phyloP scores from a whole-genome alignment of 1,140 invertebrate genomes.

The Triops longicaudatus region DNA sequence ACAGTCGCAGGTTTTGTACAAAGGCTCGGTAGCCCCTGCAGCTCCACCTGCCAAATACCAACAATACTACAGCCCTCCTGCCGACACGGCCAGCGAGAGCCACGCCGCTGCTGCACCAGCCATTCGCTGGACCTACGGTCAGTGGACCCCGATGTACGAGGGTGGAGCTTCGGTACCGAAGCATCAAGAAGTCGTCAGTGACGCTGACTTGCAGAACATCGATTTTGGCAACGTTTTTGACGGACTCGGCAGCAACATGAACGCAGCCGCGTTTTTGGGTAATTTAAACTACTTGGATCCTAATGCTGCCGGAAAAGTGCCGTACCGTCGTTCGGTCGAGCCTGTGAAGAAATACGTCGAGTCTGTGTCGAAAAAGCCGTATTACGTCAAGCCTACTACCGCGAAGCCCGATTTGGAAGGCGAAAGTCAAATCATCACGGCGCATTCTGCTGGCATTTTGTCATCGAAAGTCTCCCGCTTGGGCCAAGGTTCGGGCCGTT shows the following conservation, averaged over 20 bases:
- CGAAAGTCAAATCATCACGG: background rate
- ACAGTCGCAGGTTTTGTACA: background rate
- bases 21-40: background rate
- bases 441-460: background rate
- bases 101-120: background rate
- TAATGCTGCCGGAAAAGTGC: background rate
- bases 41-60: background rate
- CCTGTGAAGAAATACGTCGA: background rate
- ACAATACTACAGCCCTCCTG: background rate
- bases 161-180: background rate
- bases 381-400: background rate
- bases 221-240: background rate
- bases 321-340: background rate
- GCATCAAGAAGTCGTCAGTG: background rate
- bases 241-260: background rate
- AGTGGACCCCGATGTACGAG: constrained; percentile 28
- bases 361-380: background rate
- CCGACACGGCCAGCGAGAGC: background rate
- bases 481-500: constrained; percentile 27
- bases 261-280: background rate
- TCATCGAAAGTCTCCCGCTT: background rate
- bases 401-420: background rate
- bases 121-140: constrained; percentile 24
- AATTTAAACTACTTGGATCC: background rate
- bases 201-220: constrained; percentile 21